phyloP scores from a whole-genome alignment of 2,797 vertebrate species.

The Crocodylus rhombifer region DNA sequence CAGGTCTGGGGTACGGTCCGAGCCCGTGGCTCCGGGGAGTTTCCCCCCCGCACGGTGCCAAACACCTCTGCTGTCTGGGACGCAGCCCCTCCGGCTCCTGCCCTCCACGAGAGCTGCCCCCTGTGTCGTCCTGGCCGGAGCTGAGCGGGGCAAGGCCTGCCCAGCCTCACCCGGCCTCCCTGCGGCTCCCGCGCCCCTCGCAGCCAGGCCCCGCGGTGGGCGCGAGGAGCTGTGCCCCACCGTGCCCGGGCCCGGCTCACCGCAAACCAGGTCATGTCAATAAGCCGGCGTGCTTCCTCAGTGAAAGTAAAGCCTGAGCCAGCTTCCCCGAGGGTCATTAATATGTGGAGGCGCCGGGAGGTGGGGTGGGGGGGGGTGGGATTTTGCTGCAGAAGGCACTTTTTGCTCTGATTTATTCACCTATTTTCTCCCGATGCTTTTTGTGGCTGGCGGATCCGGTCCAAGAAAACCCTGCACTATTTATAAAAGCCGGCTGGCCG shows the following conservation, averaged over 20 bases:
- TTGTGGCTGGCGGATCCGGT: not conserved
- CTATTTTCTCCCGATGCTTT: not conserved
- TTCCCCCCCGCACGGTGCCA: too few species aligned
- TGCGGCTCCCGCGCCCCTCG: not conserved
- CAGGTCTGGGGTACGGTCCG: too few species aligned
- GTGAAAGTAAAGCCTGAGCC: not conserved
- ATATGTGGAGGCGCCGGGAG: not conserved
- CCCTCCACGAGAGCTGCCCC: too few species aligned
- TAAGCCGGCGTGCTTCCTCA: not conserved
- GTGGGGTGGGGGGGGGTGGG: not conserved
- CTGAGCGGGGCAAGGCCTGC: not conserved
- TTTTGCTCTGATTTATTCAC: not conserved
- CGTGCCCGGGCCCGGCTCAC: not conserved
- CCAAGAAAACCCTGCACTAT: not conserved
- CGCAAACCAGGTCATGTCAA: not conserved
- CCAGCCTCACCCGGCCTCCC: not conserved
- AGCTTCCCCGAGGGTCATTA: not conserved
- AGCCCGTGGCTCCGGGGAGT: too few species aligned
- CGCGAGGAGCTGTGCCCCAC: not conserved
- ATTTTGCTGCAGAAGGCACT: not conserved
- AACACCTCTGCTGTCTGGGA: too few species aligned
- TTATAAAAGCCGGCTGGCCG: fast-evolving
- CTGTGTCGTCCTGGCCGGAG: too few species aligned
- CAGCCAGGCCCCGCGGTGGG: not conserved
- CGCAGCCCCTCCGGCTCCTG: too few species aligned